phyloP scores from a whole-genome alignment of 1,140 invertebrate species.

The Drosophila azteca region DNA sequence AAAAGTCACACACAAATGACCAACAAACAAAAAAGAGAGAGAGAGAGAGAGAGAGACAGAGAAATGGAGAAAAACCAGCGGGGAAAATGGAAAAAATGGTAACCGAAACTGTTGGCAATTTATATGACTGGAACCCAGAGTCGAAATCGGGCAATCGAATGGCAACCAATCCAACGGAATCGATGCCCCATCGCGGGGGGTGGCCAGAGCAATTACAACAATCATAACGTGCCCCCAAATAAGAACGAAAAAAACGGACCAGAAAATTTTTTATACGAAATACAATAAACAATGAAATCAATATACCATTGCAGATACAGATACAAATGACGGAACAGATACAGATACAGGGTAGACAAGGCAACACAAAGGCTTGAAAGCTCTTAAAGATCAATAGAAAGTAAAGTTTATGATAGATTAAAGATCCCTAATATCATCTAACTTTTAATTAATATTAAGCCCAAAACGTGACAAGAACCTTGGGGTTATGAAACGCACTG shows the following conservation, averaged over 20 bases:
- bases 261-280: constrained; percentile 45
- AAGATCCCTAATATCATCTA: too few relatives aligned
- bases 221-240: constrained; percentile 48
- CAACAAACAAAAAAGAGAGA: constrained; percentile 20
- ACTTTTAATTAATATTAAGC: background rate
- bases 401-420: too few relatives aligned
- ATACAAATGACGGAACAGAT: constrained; percentile 7
- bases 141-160: constrained; percentile 40
- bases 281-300: constrained; percentile 37
- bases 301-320: constrained; percentile 25
- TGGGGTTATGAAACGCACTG: constrained; percentile 24
- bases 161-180: constrained; percentile 42
- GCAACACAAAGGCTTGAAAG: background rate
- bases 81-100: constrained; percentile 43
- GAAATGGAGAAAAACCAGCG: background rate
- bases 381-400: too few relatives aligned
- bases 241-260: constrained; percentile 24
- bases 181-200: constrained; percentile 4
- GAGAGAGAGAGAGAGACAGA: background rate
- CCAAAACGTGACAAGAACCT: too few relatives aligned
- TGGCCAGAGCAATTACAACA: constrained; percentile 53
- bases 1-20: constrained; percentile 52
- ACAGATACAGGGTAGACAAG: constrained; percentile 1
- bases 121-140: constrained; percentile 30
- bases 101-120: constrained; percentile 49